Conservation (phyloP, 1,140 invertebrate species). For the Cardiocondyla obscurior region DNA sequence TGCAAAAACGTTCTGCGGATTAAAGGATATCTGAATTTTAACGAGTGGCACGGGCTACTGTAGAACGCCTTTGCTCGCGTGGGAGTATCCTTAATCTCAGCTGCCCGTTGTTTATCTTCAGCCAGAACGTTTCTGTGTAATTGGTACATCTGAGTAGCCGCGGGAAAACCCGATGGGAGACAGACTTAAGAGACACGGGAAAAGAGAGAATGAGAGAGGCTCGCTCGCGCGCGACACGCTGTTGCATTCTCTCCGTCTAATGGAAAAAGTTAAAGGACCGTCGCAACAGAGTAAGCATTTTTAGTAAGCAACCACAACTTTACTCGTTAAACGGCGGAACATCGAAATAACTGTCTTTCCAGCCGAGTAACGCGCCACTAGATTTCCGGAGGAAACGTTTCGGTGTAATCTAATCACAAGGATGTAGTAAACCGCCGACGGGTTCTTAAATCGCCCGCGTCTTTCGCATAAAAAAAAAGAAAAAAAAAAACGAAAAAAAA, state of each 20-base stretch:
- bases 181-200: not conserved
- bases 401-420: not conserved
- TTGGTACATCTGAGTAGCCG: slow-evolving; percentile 43
- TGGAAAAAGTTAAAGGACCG: slow-evolving; percentile 55
- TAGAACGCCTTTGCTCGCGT: not conserved
- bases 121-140: slow-evolving; percentile 44
- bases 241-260: slow-evolving; percentile 46
- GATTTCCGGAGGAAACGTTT: not conserved
- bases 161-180: not conserved
- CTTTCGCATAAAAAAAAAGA: not conserved
- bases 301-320: slow-evolving; percentile 56
- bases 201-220: not conserved
- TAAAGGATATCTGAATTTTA: slow-evolving; percentile 29
- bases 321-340: slow-evolving; percentile 44
- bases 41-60: slow-evolving; percentile 11
- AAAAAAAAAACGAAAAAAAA: no score
- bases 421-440: not conserved
- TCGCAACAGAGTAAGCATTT: slow-evolving; percentile 33
- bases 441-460: not conserved
- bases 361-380: not conserved
- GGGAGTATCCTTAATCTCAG: slow-evolving; percentile 46
- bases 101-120: slow-evolving; percentile 49
- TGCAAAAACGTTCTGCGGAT: not conserved
- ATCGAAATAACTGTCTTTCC: slow-evolving; percentile 49
- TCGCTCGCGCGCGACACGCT: slow-evolving; percentile 15